Base-by-base conservation (phyloP, 2,797 vertebrate species). In the Toxotes lorentzi region DNA sequence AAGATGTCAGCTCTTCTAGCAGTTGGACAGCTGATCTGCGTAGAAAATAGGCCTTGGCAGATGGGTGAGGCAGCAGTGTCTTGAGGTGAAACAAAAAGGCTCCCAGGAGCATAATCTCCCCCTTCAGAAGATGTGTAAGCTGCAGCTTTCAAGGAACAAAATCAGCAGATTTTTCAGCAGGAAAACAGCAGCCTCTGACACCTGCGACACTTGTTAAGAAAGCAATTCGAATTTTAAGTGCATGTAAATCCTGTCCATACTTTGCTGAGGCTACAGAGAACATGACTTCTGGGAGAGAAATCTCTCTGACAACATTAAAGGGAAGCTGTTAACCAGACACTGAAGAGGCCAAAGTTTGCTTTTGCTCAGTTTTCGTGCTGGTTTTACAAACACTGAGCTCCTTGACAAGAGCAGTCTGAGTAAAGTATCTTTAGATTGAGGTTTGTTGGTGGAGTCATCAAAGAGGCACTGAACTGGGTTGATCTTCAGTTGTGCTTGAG, bases 11-110 rank as follows among this genome's bases (percentile, higher is more conserved):
- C 88, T 93, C 84, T 62, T 81, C 78, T 70, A 84, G 88, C 88
- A 91, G 90, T 89, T 93, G 93, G 90, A 94, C 66, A 77, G 86
- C 89, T 91, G 91, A 91, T 92, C 90, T 81, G 87, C 77, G 63
- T 87, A 84, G 76, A 83, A 83, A 91, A 88, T 65, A 85, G 80
- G 74, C 63, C 82, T 87, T 91, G 92, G 90, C 88, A 89, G 81
- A 61, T 27, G 7, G 67, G 75, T 51, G 32, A 64, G 65, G 77
- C 65, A 47, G 73, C 68, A 73, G 47, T 71, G 86, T 79, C 84
- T 87, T 43, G 78, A 88, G 86, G 76, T 84, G 85, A 71, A 73
- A 86, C 70, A 87, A 68, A 89, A 92, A 89, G 80, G 81, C 76
- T 76, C 85, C 76, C 40, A 60, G 72, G 77, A 88, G 87, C 73